Evolutionary conservation across 2,797 vertebrate species (phyloP), one percentile per base, ranked within the genome.

Genomic region (Lutjanus campechanus): DNA sequence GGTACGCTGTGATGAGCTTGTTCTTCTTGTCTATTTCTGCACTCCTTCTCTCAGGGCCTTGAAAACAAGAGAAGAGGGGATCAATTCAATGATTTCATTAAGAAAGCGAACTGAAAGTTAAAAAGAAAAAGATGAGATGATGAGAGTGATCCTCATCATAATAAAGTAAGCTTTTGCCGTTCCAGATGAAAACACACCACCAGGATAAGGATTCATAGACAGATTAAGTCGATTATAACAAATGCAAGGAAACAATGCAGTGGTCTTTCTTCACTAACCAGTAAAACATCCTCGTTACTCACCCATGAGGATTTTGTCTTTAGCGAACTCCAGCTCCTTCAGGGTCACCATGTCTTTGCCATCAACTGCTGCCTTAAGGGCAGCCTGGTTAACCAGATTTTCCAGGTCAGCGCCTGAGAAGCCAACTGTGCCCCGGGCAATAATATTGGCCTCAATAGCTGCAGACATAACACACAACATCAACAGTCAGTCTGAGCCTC

Each of bases 231-330:
- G 7, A 43, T 16, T n/a, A 8, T 9, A 44, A 46, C 7, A 19
- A 50, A 9, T 69, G 17, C 36, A 54, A 17, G 11, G 43, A 70
- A 59, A 56, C 17, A 46, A 60, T 0, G 2, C 41, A 22, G n/a
- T 53, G 7, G 17, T 51, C 2, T 22, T 8, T 74, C 41, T 67
- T 22, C 11, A 10, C 11, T 7, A n/a, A 11, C 9, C 3, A 50
- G 7, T 15, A 56, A 47, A 50, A 6, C n/a, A 5, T 49, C 44
- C 25, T 41, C 7, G 2, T 69, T 10, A 74, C 96, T 83, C 88
- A 98, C 97, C 97, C 98, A 99, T 99, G 50, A 99, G 95, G 90
- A 99, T 99, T 96, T 99, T 99, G 95, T 99, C 98, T 92, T 99
- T 99, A 22, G 98, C 96, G 76, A 99, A 99, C 90, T 99, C 98